These are phyloP conservation scores for Poliocrania exsul DNA, from an alignment of 2,797 vertebrate species.

Conservation along the genomic window DNA sequence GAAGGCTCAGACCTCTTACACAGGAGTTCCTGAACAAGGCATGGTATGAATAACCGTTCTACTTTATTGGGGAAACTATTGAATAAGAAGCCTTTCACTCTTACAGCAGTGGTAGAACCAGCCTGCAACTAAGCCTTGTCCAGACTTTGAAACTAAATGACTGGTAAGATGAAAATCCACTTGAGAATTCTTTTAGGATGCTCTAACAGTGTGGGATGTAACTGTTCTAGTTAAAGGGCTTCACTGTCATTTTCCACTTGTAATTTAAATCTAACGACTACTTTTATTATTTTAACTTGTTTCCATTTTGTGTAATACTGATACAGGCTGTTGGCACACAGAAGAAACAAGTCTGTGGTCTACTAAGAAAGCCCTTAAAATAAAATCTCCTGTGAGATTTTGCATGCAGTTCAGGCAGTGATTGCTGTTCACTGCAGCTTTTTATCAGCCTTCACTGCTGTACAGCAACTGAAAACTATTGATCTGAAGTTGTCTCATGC, in stretches of 20 bases:
- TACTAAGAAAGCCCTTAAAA: not conserved
- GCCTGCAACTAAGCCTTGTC: not conserved
- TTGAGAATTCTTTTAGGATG: not conserved
- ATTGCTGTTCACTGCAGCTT: not conserved
- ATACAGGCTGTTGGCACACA: not conserved
- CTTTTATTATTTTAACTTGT: not conserved
- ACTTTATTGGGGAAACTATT: not conserved
- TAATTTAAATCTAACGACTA: not conserved
- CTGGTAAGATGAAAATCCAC: not conserved
- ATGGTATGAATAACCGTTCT: not conserved
- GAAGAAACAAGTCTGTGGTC: not conserved
- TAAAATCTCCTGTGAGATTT: not conserved
- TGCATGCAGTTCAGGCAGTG: not conserved
- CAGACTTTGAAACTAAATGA: not conserved
- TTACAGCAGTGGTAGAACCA: not conserved
- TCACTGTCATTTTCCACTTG: not conserved
- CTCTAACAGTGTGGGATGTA: not conserved
- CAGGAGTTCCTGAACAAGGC: not conserved
- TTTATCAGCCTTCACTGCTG: not conserved
- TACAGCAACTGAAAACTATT: not conserved
- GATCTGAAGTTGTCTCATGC: not conserved
- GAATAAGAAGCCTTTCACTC: not conserved
- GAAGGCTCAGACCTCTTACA: not conserved
- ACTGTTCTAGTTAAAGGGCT: not conserved
- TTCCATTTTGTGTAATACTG: not conserved